These are phyloP conservation scores for Nicator chloris DNA, from an alignment of 2,113 vertebrate species.

Conservation along the genomic window DNA sequence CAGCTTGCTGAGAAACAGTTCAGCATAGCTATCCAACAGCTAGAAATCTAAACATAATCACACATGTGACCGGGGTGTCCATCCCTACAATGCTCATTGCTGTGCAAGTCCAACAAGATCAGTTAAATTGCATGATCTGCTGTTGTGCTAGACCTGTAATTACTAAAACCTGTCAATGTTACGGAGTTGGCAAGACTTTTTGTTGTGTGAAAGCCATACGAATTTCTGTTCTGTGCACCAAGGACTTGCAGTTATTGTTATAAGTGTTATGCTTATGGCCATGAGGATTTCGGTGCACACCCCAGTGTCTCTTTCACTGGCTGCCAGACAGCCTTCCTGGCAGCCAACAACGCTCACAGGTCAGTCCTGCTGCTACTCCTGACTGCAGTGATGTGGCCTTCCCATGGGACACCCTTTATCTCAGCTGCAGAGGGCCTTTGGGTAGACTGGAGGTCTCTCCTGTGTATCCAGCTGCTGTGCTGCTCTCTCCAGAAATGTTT, in stretches of 20 bases:
- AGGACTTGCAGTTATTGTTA: background rate
- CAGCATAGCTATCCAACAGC: background rate
- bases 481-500: background rate
- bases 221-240: background rate
- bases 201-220: fast-evolving
- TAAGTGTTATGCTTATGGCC: background rate
- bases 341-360: background rate
- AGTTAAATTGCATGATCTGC: background rate
- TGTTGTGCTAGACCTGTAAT: background rate
- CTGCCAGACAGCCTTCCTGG: background rate
- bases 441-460: background rate
- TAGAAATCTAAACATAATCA: background rate
- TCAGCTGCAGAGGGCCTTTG: background rate
- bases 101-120: background rate
- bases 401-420: background rate
- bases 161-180: background rate
- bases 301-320: fast-evolving
- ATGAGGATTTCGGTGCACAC: background rate
- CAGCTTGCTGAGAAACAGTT: background rate
- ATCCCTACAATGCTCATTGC: background rate
- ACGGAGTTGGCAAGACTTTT: background rate
- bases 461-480: background rate
- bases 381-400: background rate
- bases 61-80: background rate
- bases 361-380: background rate